Evolutionary conservation across 2,113 vertebrate genomes (phyloP).

Genomic region (Cryptomyrus ogoouensis): DNA sequence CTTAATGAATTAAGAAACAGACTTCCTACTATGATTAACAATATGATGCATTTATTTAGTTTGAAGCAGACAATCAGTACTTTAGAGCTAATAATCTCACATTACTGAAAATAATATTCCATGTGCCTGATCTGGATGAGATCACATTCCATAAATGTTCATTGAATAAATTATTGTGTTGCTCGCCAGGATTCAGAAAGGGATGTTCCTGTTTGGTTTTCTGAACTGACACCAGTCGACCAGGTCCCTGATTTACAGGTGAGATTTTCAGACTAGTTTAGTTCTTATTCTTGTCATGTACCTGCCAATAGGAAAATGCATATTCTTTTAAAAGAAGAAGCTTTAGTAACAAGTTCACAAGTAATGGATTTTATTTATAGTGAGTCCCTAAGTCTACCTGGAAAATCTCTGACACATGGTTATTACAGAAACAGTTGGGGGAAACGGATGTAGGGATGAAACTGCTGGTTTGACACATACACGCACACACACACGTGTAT

Average conservation of each 20-base stretch:
- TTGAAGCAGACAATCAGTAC: not conserved
- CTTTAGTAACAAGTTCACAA: not conserved
- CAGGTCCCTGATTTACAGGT: slow-evolving; percentile 68
- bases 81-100: not conserved
- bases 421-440: not conserved
- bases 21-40: not conserved
- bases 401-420: not conserved
- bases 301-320: not conserved
- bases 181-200: slow-evolving; percentile 69
- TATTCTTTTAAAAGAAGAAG: not conserved
- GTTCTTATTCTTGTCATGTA: not conserved
- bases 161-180: not conserved
- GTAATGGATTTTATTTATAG: not conserved
- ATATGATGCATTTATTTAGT: not conserved
- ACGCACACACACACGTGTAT: too few species aligned
- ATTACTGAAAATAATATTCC: not conserved
- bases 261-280: slow-evolving; percentile 36
- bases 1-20: not conserved
- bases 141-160: not conserved
- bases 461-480: not conserved
- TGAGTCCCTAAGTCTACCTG: not conserved
- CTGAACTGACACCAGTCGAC: slow-evolving; percentile 69
- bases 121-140: not conserved
- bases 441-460: not conserved
- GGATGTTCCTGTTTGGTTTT: slow-evolving; percentile 80